A percentile compares a stretch with the other conserved stretches of the same genome.
Evolutionary conservation across 1,140 invertebrate species (phyloP).

Genomic region (Bathynomus jamesi): DNA sequence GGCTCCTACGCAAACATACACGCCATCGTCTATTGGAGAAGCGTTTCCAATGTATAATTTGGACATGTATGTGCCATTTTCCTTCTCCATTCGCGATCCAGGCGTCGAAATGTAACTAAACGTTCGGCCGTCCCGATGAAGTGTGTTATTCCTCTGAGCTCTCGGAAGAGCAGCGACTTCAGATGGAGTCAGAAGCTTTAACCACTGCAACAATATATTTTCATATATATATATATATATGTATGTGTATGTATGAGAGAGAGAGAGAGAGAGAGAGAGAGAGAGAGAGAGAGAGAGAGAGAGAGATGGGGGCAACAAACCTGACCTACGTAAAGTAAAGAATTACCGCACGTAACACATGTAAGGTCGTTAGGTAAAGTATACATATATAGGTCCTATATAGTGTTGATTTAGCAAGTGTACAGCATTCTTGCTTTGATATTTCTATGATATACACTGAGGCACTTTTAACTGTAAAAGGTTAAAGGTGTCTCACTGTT

Average conservation of each 20-base stretch:
- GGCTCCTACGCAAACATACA: neutral
- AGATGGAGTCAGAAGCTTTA: neutral
- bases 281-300: too few relatives aligned
- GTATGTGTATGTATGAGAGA: slow-evolving; percentile 3
- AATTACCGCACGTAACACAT: too few relatives aligned
- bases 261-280: too few relatives aligned
- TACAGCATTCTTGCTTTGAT: too few relatives aligned
- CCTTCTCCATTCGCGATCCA: neutral
- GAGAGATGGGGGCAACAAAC: too few relatives aligned
- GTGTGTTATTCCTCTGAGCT: neutral
- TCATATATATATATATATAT: slow-evolving; percentile 9
- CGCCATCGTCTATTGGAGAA: neutral
- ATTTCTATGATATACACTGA: too few relatives aligned
- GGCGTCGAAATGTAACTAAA: neutral
- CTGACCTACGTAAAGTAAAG: too few relatives aligned
- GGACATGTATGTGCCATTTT: neutral
- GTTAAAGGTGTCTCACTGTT: too few relatives aligned
- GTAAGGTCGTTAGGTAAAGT: too few relatives aligned
- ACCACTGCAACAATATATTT: neutral
- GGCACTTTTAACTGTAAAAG: too few relatives aligned
- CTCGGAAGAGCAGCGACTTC: neutral
- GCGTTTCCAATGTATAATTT: neutral
- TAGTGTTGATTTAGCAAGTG: too few relatives aligned
- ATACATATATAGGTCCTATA: too few relatives aligned
- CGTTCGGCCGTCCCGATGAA: neutral